These are phyloP conservation scores for Helogale parvula DNA, from an alignment of 2,113 vertebrate genomes.

Conservation along the genomic window DNA sequence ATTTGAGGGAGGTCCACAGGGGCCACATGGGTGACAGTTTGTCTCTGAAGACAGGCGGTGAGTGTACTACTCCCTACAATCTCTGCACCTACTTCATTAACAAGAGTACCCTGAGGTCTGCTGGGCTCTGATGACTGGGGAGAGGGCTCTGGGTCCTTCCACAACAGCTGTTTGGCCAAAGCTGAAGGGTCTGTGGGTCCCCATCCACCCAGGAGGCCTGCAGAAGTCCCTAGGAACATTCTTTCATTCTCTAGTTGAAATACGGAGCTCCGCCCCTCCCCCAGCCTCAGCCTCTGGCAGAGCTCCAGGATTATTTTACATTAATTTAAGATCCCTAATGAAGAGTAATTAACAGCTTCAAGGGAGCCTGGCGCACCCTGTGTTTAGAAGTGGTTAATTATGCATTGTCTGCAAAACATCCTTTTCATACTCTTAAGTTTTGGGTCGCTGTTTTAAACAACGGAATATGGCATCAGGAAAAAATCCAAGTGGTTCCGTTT, in stretches of 20 bases:
- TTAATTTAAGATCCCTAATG: slow-evolving; percentile 74
- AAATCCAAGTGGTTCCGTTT: neutral
- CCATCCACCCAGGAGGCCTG: fast-evolving
- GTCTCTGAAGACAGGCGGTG: neutral
- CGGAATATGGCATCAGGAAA: neutral
- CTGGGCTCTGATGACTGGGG: fast-evolving
- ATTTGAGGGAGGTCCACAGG: neutral
- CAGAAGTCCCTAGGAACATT: neutral
- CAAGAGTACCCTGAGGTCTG: neutral
- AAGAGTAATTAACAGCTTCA: slow-evolving; percentile 79
- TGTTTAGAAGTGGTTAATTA: slow-evolving; percentile 74
- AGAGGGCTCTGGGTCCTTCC: neutral
- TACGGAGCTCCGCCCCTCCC: neutral
- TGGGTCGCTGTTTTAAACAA: slow-evolving; percentile 49
- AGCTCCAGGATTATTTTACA: slow-evolving; percentile 73
- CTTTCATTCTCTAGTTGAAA: neutral
- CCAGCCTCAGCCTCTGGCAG: slow-evolving; percentile 36
- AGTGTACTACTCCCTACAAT: too few species aligned
- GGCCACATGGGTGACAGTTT: neutral
- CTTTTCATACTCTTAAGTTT: slow-evolving; percentile 60
- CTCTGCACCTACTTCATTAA: neutral
- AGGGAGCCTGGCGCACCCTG: slow-evolving; percentile 66
- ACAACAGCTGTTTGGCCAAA: neutral
- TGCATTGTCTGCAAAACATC: slow-evolving; percentile 67
- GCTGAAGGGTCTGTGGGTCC: fast-evolving